Evolutionary conservation across 2,113 vertebrate species (phyloP), one percentile per base, ranked within the genome.

Genomic region (Eira barbara): DNA sequence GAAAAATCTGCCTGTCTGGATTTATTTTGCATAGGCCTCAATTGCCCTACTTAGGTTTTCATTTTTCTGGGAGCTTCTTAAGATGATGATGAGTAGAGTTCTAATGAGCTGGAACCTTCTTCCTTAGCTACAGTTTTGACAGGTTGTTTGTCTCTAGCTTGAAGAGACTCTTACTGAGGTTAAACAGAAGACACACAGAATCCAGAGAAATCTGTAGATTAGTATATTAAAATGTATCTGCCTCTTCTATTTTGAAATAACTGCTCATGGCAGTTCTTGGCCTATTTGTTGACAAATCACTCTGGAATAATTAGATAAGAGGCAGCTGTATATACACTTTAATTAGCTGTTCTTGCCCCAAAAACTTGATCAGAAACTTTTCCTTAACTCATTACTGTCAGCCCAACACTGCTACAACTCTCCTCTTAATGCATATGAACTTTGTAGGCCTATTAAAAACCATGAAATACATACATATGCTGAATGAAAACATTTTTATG

Each of bases 1-100:
- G 71, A 87, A 84, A 91, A 97, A 93, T 91, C 86, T 97, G 74
- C 71, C 93, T 81, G 55, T 93, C 36, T 76, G 57, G 92, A 97
- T 98, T 98, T 93, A 97, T 89, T 29, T 3, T 47, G 55, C 21
- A 7, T 34, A 79, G 42, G 13, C 45, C 74, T 96, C 69, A 80
- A 52, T 52, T 42, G 84, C n/a, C 80, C 71, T 34, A 7, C 87
- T 86, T 47, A 96, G 47, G 73, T 93, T 96, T 45, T 65, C 80
- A 71, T 95, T 96, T 83, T 97, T 91, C 39, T 0, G 91, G 27
- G 52, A 76, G 52, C 61, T 93, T 67, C 69, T 97, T 96, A 96
- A 91, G 42, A 52, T 27, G 94, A 3, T 67, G 0, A 93, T 49
- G 39, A 67, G n/a, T 9, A 27, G 12, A 92, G 10, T 23, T 18